phyloP scores from a whole-genome alignment of 2,113 vertebrate genomes.

The Etheostoma cragini region DNA sequence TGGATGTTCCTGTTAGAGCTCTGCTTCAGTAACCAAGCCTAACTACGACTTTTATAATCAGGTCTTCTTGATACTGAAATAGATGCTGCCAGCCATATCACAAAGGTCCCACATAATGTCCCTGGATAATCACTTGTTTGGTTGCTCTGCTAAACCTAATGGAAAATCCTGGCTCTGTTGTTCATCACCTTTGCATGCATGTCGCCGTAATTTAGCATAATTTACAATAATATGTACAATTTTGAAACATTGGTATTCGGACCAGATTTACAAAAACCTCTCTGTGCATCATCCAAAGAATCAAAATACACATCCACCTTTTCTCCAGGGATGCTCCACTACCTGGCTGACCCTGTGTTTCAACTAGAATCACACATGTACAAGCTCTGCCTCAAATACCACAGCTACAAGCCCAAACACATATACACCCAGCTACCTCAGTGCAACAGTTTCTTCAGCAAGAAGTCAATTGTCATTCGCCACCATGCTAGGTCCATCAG shows the following conservation, averaged over 20 bases:
- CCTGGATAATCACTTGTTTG: slow-evolving; percentile 3
- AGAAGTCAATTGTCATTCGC: slow-evolving; percentile 42
- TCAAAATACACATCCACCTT: background rate
- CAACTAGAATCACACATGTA: background rate
- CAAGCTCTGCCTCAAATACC: background rate
- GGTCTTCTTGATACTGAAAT: background rate
- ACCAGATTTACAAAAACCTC: too few species aligned
- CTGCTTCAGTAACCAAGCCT: background rate
- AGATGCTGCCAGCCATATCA: background rate
- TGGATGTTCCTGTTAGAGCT: background rate
- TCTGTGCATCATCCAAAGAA: background rate
- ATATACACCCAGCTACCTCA: background rate
- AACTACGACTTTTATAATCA: slow-evolving; percentile 9
- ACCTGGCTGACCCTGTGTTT: background rate
- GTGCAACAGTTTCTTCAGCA: slow-evolving; percentile 11
- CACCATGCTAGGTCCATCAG: slow-evolving; percentile 28
- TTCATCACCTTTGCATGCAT: background rate
- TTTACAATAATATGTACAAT: background rate
- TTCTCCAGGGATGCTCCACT: background rate
- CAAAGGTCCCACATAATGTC: background rate
- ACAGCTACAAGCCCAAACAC: background rate
- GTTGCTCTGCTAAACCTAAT: background rate
- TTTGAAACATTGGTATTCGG: background rate
- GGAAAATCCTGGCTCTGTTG: background rate
- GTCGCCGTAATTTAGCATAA: background rate